A percentile compares a stretch with the other conserved stretches of the same genome.
Evolutionary conservation across 2,797 vertebrate genomes (phyloP).

Genomic region (Nasua narica): DNA sequence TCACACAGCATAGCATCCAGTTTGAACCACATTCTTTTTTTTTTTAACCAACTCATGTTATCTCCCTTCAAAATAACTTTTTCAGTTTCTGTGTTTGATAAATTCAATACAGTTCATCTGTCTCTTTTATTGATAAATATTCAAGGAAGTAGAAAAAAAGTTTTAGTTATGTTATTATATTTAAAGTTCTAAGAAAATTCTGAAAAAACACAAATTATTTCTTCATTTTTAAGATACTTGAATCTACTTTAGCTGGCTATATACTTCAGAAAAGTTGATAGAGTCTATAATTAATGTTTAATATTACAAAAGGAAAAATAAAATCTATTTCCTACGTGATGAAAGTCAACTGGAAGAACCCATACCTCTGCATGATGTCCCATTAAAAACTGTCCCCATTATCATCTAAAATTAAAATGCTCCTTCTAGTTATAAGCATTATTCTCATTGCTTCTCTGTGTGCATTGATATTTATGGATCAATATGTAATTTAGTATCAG

Average conservation of each 20-base stretch:
- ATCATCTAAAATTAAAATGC: conserved; percentile 75
- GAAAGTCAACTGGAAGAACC: conserved; percentile 38
- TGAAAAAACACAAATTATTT: neutral
- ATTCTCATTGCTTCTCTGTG: conserved; percentile 75
- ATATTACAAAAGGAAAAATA: conserved; percentile 54
- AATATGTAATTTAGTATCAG: conserved; percentile 82
- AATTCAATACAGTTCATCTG: neutral
- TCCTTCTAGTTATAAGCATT: conserved; percentile 70
- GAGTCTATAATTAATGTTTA: neutral
- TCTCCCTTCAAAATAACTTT: neutral
- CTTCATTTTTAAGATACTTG: neutral
- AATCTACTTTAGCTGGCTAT: conserved; percentile 14
- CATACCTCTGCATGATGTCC: neutral
- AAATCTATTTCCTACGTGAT: conserved; percentile 51
- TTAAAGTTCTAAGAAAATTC: neutral
- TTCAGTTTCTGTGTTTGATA: neutral
- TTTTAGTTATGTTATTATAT: neutral
- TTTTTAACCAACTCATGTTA: neutral
- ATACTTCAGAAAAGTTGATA: conserved; percentile 14
- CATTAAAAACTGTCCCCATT: conserved; percentile 55
- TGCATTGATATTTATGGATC: conserved; percentile 82
- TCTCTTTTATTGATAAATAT: neutral
- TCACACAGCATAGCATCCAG: neutral
- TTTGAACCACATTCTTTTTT: neutral
- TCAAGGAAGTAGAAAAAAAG: neutral